These are phyloP conservation scores for Empidonax alnorum DNA, from an alignment of 2,113 vertebrate genomes.

Conservation along the genomic window DNA sequence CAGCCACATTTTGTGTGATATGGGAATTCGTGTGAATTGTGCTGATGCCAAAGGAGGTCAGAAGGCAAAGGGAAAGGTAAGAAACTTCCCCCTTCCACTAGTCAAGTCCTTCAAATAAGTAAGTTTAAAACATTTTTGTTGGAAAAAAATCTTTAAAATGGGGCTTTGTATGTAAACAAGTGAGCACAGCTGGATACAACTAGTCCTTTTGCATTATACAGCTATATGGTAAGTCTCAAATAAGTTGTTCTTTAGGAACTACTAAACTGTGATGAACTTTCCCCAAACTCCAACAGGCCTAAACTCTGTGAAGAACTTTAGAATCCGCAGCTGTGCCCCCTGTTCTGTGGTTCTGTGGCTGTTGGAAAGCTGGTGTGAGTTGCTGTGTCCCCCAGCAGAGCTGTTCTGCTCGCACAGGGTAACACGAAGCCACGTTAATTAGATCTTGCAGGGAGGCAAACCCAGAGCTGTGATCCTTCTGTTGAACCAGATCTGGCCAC, in stretches of 20 bases:
- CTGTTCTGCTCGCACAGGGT: neutral
- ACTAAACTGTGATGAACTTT: neutral
- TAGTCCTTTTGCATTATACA: neutral
- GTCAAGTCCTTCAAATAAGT: neutral
- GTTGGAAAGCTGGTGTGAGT: neutral
- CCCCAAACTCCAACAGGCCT: neutral
- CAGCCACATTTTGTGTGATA: neutral
- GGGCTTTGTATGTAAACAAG: neutral
- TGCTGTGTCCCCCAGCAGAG: neutral
- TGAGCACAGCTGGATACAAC: neutral
- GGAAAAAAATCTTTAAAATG: neutral
- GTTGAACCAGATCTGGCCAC: neutral
- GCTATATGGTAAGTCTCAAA: neutral
- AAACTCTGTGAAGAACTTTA: neutral
- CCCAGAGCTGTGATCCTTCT: neutral
- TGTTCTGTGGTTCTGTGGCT: neutral
- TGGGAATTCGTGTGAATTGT: neutral
- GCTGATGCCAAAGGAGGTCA: neutral
- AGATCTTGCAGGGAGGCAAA: neutral
- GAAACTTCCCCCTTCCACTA: neutral
- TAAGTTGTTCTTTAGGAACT: neutral
- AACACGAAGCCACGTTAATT: neutral
- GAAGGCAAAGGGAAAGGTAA: neutral
- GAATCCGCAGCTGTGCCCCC: neutral
- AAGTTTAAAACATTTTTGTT: neutral